phyloP scores from a whole-genome alignment of 1,140 invertebrate genomes.

The Macrocentrus cingulum region DNA sequence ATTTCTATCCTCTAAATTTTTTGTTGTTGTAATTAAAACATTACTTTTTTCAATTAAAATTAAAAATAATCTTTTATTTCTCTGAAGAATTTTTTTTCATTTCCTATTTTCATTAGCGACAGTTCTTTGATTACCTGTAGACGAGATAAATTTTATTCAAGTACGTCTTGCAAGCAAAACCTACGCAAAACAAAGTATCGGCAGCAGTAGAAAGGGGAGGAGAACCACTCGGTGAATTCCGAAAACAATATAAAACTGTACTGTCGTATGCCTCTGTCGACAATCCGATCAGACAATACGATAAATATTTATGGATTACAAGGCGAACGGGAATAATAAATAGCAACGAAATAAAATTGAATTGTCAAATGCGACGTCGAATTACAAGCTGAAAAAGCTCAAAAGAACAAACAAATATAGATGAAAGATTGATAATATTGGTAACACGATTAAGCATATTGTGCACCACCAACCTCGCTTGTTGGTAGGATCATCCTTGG shows the following conservation, averaged over 20 bases:
- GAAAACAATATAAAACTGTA: constrained; percentile 8
- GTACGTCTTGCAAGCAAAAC: not conserved
- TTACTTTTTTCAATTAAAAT: no score
- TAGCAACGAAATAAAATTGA: not conserved
- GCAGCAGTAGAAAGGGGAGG: not conserved
- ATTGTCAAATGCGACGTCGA: constrained; percentile 4
- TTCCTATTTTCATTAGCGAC: not conserved
- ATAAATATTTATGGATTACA: constrained; percentile 27
- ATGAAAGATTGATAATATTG: not conserved
- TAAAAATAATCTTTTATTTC: no score
- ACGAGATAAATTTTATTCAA: constrained; percentile 1
- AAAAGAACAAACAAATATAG: not conserved
- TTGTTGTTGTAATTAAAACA: no score
- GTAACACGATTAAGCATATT: not conserved
- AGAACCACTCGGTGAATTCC: not conserved
- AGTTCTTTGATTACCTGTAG: no score
- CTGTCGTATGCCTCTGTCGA: not conserved
- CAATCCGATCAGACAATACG: constrained; percentile 19
- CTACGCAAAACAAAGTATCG: not conserved
- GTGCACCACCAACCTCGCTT: not conserved
- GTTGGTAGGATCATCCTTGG: constrained; percentile 8
- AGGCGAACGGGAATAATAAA: not conserved
- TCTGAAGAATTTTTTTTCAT: no score
- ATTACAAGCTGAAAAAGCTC: constrained; percentile 3
- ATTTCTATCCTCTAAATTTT: no score